phyloP scores from a whole-genome alignment of 2,797 vertebrate genomes.

The Sciurus carolinensis region DNA sequence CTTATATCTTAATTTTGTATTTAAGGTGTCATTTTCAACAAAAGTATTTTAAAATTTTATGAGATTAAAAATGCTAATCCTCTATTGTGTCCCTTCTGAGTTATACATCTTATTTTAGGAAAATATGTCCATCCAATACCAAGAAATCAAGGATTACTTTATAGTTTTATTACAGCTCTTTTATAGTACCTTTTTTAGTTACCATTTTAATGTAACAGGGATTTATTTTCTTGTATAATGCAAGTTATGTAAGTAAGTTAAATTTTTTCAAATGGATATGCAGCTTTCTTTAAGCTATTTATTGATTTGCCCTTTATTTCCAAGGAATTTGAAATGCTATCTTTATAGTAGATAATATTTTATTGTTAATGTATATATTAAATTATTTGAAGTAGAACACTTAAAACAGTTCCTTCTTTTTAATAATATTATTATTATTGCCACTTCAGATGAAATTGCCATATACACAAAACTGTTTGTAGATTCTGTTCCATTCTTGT shows the following conservation, averaged over 20 bases:
- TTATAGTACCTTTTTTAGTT: constrained; percentile 16
- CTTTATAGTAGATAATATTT: constrained; percentile 42
- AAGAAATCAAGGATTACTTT: constrained; percentile 47
- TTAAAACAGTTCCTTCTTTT: not conserved
- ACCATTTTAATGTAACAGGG: constrained; percentile 36
- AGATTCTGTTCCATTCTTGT: not conserved
- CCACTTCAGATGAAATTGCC: constrained; percentile 9
- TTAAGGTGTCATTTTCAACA: constrained; percentile 51
- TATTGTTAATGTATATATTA: not conserved
- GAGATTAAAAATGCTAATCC: constrained; percentile 63
- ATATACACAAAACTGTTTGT: not conserved
- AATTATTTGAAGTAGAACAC: constrained; percentile 33
- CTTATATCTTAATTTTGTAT: constrained; percentile 57
- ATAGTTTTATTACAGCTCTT: not conserved
- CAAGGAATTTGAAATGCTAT: constrained; percentile 20
- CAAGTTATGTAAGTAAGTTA: constrained; percentile 18
- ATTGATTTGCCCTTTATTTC: constrained; percentile 10
- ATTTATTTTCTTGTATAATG: constrained; percentile 55
- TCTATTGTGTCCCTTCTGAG: constrained; percentile 36
- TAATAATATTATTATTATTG: not conserved
- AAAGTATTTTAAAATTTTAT: constrained; percentile 70
- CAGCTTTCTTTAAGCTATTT: constrained; percentile 33
- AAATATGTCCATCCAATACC: constrained; percentile 61
- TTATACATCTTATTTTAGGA: constrained; percentile 46
- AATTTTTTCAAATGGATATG: constrained; percentile 10